Base-by-base conservation (phyloP, 2,113 vertebrate genomes). In the Poeciliopsis occidentalis region DNA sequence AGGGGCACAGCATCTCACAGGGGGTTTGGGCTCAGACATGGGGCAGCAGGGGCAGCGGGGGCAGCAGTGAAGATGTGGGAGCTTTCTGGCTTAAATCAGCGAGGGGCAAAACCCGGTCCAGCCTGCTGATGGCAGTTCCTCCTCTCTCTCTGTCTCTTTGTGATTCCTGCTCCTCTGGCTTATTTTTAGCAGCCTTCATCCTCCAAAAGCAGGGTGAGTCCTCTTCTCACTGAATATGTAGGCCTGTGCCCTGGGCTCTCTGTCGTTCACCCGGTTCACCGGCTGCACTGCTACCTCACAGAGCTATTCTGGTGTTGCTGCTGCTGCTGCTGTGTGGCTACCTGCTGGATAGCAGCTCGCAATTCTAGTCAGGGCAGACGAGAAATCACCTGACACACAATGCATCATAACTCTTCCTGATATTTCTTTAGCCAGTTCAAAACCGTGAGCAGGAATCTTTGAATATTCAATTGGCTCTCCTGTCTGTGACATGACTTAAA, bases 101-200 rank as follows among this genome's bases (percentile, higher is more conserved):
- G 79, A 89, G 89, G n/a, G n/a, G n/a, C n/a, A n/a, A n/a, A n/a
- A n/a, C n/a, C n/a, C n/a, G n/a, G n/a, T n/a, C n/a, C n/a, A n/a
- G n/a, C n/a, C n/a, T n/a, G n/a, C n/a, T n/a, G n/a, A n/a, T n/a
- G n/a, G n/a, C n/a, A n/a, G n/a, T n/a, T n/a, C n/a, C n/a, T n/a
- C n/a, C n/a, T n/a, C n/a, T n/a, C n/a, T n/a, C n/a, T n/a, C n/a
- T n/a, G n/a, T n/a, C n/a, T n/a, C n/a, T n/a, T n/a, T n/a, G n/a
- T n/a, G n/a, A n/a, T n/a, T n/a, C n/a, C n/a, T 86, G 73, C 71
- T 87, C 84, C 76, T 89, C 75, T 88, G 87, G 78, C 78, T 87
- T 93, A 92, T 92, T 92, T 93, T 91, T 92, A 93, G 91, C 84
- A 82, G 74, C 88, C 88, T 91, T 90, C 87, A 90, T 91, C 88